Evolutionary conservation across 2,888 invertebrate species (phyloP).

Genomic region (Osedax fenrisi): DNA sequence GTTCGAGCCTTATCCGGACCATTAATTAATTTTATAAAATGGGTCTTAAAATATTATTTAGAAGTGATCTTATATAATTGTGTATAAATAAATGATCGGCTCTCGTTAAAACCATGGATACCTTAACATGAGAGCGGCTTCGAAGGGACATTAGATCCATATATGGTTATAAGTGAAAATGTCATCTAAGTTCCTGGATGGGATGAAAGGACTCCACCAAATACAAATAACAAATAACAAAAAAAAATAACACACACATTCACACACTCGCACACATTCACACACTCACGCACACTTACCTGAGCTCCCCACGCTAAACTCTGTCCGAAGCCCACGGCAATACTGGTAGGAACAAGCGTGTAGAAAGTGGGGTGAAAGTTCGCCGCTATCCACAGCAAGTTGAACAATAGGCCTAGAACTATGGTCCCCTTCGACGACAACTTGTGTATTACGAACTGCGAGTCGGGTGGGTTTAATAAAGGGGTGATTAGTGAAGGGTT

Average conservation of each 20-base stretch:
- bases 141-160: not conserved
- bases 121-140: too few relatives aligned
- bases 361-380: slow-evolving; percentile 48
- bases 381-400: slow-evolving; percentile 47
- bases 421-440: slow-evolving; percentile 49
- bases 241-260: too few relatives aligned
- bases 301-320: slow-evolving; percentile 46
- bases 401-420: slow-evolving; percentile 45
- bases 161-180: not conserved
- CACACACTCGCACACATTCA: too few relatives aligned
- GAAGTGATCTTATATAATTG: too few relatives aligned
- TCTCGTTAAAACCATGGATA: too few relatives aligned
- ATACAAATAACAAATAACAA: too few relatives aligned
- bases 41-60: too few relatives aligned
- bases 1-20: too few relatives aligned
- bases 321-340: slow-evolving; percentile 48
- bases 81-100: too few relatives aligned
- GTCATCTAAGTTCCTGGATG: too few relatives aligned
- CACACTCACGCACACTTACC: not conserved
- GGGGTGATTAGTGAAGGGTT: not conserved
- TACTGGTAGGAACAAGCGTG: slow-evolving; percentile 46
- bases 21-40: too few relatives aligned
- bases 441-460: slow-evolving; percentile 40
- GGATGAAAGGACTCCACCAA: too few relatives aligned
- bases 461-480: not conserved